Evolutionary conservation across 2,113 vertebrate species (phyloP).

Genomic region (Mungos mungo): DNA sequence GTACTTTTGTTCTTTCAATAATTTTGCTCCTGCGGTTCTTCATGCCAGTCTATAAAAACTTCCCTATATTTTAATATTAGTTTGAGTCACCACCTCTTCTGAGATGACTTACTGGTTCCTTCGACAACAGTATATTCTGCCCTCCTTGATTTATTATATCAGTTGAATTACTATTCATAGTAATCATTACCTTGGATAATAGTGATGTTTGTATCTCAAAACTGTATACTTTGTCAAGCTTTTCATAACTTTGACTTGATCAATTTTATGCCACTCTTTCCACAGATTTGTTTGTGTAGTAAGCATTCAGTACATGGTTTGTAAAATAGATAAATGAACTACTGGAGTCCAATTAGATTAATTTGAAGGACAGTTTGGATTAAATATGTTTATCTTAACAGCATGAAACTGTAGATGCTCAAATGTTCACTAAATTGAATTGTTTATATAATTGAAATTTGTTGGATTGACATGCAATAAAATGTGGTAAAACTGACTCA

Average conservation of each 20-base stretch:
- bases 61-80: background rate
- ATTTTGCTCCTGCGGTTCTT: background rate
- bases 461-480: background rate
- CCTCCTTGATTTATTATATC: background rate
- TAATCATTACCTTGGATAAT: background rate
- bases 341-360: background rate
- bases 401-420: background rate
- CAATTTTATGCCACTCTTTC: background rate
- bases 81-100: background rate
- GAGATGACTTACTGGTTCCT: background rate
- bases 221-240: background rate
- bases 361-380: background rate
- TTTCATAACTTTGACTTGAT: background rate
- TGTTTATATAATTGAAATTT: background rate
- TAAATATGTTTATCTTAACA: background rate
- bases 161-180: background rate
- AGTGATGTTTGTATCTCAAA: background rate
- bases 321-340: background rate
- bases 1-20: background rate
- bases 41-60: background rate
- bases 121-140: background rate
- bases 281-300: background rate
- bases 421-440: background rate
- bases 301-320: background rate
- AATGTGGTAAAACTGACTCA: background rate